Percentiles rank a stretch among this genome's conserved stretches.
phyloP scores from a whole-genome alignment of 2,797 vertebrate species.

The Hoplostethus mediterraneus region DNA sequence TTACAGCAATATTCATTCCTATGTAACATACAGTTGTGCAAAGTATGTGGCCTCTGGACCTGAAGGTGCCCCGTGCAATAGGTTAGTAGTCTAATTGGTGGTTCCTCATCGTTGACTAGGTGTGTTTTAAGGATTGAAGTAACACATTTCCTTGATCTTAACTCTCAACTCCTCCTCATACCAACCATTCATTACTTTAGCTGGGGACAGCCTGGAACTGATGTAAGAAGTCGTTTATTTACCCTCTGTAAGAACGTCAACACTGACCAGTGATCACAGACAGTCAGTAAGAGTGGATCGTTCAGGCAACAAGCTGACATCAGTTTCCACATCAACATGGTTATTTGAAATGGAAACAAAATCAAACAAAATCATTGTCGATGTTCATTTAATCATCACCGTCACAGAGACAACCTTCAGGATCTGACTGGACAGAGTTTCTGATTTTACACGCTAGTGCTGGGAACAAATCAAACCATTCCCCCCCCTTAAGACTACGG shows the following conservation, averaged over 20 bases:
- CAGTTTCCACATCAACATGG: not conserved
- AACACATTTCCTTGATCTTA: not conserved
- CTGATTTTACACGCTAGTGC: not conserved
- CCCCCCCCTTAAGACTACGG: not conserved
- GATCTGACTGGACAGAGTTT: conserved; percentile 25
- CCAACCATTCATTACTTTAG: not conserved
- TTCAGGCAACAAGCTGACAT: conserved; percentile 17
- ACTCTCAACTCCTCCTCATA: too few relatives aligned
- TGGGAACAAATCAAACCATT: not conserved
- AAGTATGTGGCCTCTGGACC: conserved; percentile 9
- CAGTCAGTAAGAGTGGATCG: conserved; percentile 9
- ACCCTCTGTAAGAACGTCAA: conserved; percentile 20
- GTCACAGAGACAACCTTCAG: not conserved
- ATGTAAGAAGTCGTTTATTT: not conserved
- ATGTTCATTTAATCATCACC: not conserved
- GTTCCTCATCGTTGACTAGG: not conserved
- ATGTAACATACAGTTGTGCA: conserved; percentile 15
- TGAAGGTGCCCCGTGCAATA: not conserved
- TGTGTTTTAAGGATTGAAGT: conserved; percentile 3
- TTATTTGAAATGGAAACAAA: not conserved
- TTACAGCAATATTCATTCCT: conserved; percentile 24
- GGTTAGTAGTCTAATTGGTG: not conserved
- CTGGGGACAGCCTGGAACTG: not conserved
- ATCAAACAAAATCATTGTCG: not conserved
- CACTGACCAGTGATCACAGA: conserved; percentile 5